Percentiles rank a stretch among this genome's conserved stretches.
phyloP scores from a whole-genome alignment of 2,888 invertebrate genomes.

The Lottia scabra region DNA sequence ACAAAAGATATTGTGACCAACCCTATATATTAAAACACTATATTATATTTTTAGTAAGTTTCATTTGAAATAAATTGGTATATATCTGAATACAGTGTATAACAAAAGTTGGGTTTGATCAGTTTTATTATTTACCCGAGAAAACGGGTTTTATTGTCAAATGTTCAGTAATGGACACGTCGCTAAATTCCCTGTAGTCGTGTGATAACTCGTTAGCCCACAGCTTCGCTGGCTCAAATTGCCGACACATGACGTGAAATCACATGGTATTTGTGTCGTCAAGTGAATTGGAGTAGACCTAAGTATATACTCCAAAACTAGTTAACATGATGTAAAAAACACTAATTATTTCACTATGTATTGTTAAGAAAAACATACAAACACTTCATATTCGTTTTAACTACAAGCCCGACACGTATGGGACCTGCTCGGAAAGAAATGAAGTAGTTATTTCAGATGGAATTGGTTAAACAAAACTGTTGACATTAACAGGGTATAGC shows the following conservation, averaged over 20 bases:
- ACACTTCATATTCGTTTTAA: no score
- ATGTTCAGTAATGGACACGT: not conserved
- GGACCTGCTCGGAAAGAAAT: not conserved
- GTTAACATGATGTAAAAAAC: slow-evolving; percentile 3
- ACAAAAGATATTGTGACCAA: not conserved
- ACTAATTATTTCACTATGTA: not conserved
- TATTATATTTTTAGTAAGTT: no score
- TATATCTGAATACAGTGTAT: no score
- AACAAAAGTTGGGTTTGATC: not conserved
- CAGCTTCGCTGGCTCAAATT: not conserved
- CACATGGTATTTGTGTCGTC: not conserved
- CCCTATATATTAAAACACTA: not conserved
- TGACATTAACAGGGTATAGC: no score
- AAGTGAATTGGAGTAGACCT: not conserved
- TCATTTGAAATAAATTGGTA: no score
- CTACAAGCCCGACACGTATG: not conserved
- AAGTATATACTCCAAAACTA: not conserved
- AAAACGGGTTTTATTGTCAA: not conserved
- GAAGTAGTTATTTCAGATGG: not conserved
- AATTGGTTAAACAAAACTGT: no score
- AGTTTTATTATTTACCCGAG: not conserved
- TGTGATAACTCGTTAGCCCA: not conserved
- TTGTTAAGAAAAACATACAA: not conserved
- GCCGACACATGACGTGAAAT: not conserved
- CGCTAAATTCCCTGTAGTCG: not conserved